Base-by-base conservation (phyloP, 1,140 invertebrate species). In the Mya arenaria region DNA sequence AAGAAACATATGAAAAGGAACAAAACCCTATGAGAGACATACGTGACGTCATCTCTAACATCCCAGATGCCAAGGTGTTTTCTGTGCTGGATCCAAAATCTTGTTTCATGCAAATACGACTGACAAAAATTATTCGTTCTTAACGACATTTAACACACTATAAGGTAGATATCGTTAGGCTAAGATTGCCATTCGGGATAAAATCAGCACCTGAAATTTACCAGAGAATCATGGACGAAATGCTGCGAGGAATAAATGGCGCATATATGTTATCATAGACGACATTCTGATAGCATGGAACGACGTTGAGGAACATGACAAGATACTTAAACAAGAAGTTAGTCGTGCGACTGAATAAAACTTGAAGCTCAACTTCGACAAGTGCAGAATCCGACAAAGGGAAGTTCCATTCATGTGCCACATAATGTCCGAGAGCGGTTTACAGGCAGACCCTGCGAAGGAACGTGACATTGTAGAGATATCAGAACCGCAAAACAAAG, bases 121-220 rank as follows among this genome's bases (percentile, higher is more conserved):
- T 2, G 69, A 83, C 4, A 23, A 77, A 8, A 32, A 58, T 10
- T 63, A 19, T 8, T 66, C 55, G 17, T 36, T 32, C 15, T 52
- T 82, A 23, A 79, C 72, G 15, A 80, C 73, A 17, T 82, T 85
- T 28, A 78, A 85, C 41, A 84, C 69, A 15, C 83, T 79, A n/a
- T 62, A 65, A 19, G 85, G 74, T 23, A 44, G 86, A 23, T 87
- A 85, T 44, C n/a, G 80, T 28, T 87, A n/a, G 80, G 73, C 41
- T 85, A 30, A 17, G 60, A 23, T 17, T 85, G 13, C 85, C 81
- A 15, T 85, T 86, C 65, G 85, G 83, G 4, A 83, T 86, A 32
- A 77, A 65, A 5, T 80, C 62, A 13, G 65, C 71, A 15, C 93
- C 92, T 32, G 92, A 91, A 34, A 93, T 93, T 41, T 94, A 93